These are phyloP conservation scores for Asbolus verrucosus DNA, from an alignment of 1,140 invertebrate genomes.

Conservation along the genomic window DNA sequence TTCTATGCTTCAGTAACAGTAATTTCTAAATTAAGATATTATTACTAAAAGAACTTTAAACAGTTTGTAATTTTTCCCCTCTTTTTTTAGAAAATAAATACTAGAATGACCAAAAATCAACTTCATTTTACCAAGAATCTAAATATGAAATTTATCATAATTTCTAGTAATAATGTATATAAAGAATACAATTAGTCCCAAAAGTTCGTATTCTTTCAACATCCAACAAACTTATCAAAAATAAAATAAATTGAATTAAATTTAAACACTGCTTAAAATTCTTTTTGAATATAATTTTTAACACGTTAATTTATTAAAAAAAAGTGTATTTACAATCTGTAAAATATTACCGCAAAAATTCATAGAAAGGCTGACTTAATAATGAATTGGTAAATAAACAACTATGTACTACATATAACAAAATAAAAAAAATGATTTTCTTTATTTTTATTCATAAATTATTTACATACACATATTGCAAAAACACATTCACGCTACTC, in stretches of 20 bases:
- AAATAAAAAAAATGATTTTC: conserved; percentile 38
- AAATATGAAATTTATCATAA: conserved; percentile 18
- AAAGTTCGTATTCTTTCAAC: conserved; percentile 17
- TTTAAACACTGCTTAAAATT: conserved; percentile 56
- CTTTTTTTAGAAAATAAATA: conserved; percentile 42
- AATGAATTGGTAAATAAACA: conserved; percentile 15
- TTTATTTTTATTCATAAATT: conserved; percentile 43
- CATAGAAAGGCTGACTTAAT: conserved; percentile 2
- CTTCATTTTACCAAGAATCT: conserved; percentile 3
- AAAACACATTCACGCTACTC: conserved; percentile 45
- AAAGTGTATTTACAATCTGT: conserved; percentile 46
- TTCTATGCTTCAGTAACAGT: conserved; percentile 17
- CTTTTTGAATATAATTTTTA: conserved; percentile 50
- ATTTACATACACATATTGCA: conserved; percentile 41
- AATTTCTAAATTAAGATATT: conserved; percentile 28
- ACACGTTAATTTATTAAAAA: conserved; percentile 39
- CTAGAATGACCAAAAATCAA: conserved; percentile 14
- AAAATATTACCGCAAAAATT: conserved; percentile 60
- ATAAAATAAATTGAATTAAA: conserved; percentile 49
- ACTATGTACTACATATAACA: not conserved
- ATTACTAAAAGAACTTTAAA: conserved; percentile 54
- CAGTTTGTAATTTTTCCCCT: conserved; percentile 51
- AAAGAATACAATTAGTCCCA: conserved; percentile 30
- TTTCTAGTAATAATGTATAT: conserved; percentile 39
- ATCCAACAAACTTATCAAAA: conserved; percentile 44